Percentiles rank a stretch among this genome's conserved stretches.
phyloP scores from a whole-genome alignment of 2,113 vertebrate species.

The Kobus ellipsiprymnus region DNA sequence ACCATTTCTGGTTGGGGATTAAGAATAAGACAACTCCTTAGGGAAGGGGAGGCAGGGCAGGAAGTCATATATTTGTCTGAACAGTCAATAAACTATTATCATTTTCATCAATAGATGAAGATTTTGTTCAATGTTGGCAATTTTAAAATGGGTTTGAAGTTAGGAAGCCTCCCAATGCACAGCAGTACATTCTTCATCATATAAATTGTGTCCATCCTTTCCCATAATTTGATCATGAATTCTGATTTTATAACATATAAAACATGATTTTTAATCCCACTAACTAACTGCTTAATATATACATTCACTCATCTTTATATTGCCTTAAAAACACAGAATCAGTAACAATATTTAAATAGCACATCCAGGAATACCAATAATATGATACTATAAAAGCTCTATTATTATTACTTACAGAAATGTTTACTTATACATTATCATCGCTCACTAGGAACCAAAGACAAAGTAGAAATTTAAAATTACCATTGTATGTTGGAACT shows the following conservation, averaged over 20 bases:
- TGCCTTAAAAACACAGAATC: not conserved
- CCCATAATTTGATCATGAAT: not conserved
- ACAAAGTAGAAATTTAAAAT: slow-evolving; percentile 7
- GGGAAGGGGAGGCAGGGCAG: not conserved
- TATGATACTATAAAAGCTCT: not conserved
- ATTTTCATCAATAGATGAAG: slow-evolving; percentile 37
- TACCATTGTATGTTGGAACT: not conserved
- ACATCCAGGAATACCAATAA: not conserved
- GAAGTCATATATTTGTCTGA: not conserved
- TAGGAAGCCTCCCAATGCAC: not conserved
- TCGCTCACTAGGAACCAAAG: not conserved
- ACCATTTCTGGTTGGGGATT: slow-evolving; percentile 50
- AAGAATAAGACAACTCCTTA: slow-evolving; percentile 34
- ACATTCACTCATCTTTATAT: not conserved
- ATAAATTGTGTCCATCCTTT: not conserved
- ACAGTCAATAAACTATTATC: not conserved
- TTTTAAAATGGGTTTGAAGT: not conserved
- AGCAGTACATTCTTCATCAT: not conserved
- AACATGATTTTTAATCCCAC: not conserved
- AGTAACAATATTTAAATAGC: not conserved
- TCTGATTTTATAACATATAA: slow-evolving; percentile 3
- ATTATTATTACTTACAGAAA: not conserved
- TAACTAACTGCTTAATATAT: not conserved
- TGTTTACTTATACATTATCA: not conserved
- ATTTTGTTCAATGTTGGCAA: not conserved